Evolutionary conservation across 2,888 invertebrate species (phyloP), one percentile per base, ranked within the genome.

Genomic region (Drosophila kanekoi): DNA sequence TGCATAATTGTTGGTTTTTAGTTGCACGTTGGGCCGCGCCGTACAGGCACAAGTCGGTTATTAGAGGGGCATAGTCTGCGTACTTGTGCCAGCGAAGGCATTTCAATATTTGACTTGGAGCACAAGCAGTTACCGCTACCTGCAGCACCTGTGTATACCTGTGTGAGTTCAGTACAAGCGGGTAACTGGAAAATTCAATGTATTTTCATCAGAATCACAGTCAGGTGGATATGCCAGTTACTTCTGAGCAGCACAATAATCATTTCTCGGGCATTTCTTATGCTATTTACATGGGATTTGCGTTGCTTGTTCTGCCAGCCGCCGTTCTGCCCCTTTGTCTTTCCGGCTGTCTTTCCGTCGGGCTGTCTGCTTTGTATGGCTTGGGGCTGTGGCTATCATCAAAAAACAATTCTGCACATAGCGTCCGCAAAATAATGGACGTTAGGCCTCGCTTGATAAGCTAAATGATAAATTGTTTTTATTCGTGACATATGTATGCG

Each of bases 381-480:
- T 47, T n/a, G 52, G 44, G 72, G 72, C 72, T 58, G 48, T 64
- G 77, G 73, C 77, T 81, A 87, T 84, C 83, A 84, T 84, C 87
- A 87, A 87, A 84, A 87, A 87, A 84, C 83, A 87, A 84, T 84
- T 87, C 83, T 71, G 79, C 75, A 77, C 81, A 75, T 74, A 75
- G 87, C 84, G 79, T 87, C 77, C 81, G 75, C 84, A 87, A 72
- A 81, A 84, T 87, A 84, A 84, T 84, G 87, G 83, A 84, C 87
- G 87, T 77, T 84, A 84, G 83, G 87, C 87, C 80, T 81, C 63
- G 72, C 79, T 84, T 84, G 83, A 84, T 84, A 84, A 87, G 83
- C 83, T 85, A 82, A 85, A 87, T 87, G 84, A 85, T 85, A 85
- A 85, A 85, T 85, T 85, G 84, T 85, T 87, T 85, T 85, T 75